Conservation (phyloP, 2,888 invertebrate species). For the Drosophila paramelanica region DNA sequence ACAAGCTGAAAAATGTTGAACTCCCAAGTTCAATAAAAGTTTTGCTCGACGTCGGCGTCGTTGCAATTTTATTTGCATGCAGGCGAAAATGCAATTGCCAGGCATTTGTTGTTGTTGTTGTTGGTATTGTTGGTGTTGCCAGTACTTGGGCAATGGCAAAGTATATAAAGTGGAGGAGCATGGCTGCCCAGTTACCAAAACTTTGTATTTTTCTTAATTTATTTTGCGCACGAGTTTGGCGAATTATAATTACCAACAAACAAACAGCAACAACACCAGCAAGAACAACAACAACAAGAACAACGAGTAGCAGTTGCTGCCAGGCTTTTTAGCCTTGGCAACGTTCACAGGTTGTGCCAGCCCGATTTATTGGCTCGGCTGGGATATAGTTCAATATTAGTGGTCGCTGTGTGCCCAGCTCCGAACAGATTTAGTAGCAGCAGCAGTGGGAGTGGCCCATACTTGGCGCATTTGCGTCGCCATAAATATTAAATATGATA, state of each 20-base stretch:
- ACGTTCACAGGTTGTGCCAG: slow-evolving; percentile 32
- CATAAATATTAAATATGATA: slow-evolving; percentile 83
- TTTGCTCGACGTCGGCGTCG: slow-evolving; percentile 57
- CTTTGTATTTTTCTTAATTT: slow-evolving; percentile 80
- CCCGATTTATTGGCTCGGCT: slow-evolving; percentile 75
- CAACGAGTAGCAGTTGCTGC: slow-evolving; percentile 20
- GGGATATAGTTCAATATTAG: slow-evolving; percentile 69
- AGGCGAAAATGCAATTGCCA: slow-evolving; percentile 73
- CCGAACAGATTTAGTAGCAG: slow-evolving; percentile 43
- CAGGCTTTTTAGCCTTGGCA: slow-evolving; percentile 42
- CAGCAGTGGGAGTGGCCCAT: slow-evolving; percentile 27
- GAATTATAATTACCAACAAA: slow-evolving; percentile 76
- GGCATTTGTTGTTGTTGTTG: slow-evolving; percentile 31
- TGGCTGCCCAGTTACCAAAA: slow-evolving; percentile 43
- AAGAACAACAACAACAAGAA: slow-evolving; percentile 7
- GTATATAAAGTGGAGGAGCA: slow-evolving; percentile 25
- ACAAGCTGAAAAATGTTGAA: slow-evolving; percentile 51
- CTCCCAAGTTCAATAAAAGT: slow-evolving; percentile 82
- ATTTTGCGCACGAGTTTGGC: slow-evolving; percentile 73
- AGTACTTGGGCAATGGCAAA: slow-evolving; percentile 52
- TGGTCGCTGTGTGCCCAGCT: slow-evolving; percentile 50
- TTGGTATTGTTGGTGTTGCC: slow-evolving; percentile 26
- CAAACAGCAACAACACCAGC: slow-evolving; percentile 39
- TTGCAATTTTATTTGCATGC: slow-evolving; percentile 79
- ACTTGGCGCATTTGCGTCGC: slow-evolving; percentile 64